phyloP scores from a whole-genome alignment of 2,888 invertebrate genomes.

The Hydrotaea cyrtoneurina region DNA sequence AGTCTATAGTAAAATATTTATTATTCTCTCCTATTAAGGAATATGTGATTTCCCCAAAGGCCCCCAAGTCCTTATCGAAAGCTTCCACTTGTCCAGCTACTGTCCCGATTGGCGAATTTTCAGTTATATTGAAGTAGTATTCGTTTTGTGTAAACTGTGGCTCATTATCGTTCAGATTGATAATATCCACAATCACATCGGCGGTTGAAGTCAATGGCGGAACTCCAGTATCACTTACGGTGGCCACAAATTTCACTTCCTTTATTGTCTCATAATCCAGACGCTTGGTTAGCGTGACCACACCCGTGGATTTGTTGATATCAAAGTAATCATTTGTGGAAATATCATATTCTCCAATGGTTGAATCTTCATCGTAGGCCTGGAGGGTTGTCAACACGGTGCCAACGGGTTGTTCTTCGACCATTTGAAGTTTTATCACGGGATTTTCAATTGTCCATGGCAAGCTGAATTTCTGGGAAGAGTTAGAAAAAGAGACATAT shows the following conservation, averaged over 20 bases:
- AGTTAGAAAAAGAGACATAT: background rate
- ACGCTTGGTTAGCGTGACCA: conserved; percentile 87
- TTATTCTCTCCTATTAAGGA: conserved; percentile 88
- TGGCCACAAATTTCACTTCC: conserved; percentile 88
- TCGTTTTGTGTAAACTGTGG: conserved; percentile 87
- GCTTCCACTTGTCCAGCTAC: conserved; percentile 88
- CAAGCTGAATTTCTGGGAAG: conserved; percentile 84
- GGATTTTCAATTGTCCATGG: conserved; percentile 88
- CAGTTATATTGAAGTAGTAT: conserved; percentile 88
- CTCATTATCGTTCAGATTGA: conserved; percentile 93
- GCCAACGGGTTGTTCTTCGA: conserved; percentile 91
- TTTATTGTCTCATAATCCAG: conserved; percentile 93
- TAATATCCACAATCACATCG: conserved; percentile 87
- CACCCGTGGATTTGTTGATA: conserved; percentile 90
- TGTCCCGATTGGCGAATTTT: conserved; percentile 89
- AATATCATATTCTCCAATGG: conserved; percentile 86
- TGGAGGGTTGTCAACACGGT: conserved; percentile 88
- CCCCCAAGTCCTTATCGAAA: conserved; percentile 89
- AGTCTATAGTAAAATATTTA: conserved; percentile 87
- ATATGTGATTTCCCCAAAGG: conserved; percentile 90
- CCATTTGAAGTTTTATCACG: conserved; percentile 84
- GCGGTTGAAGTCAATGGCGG: conserved; percentile 91
- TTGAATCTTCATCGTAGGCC: conserved; percentile 91
- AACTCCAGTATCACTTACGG: conserved; percentile 92
- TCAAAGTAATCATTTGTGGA: conserved; percentile 88